A percentile compares a stretch with the other conserved stretches of the same genome.
These are phyloP conservation scores for Lethocerus indicus DNA, from an alignment of 1,140 invertebrate genomes.

Conservation along the genomic window DNA sequence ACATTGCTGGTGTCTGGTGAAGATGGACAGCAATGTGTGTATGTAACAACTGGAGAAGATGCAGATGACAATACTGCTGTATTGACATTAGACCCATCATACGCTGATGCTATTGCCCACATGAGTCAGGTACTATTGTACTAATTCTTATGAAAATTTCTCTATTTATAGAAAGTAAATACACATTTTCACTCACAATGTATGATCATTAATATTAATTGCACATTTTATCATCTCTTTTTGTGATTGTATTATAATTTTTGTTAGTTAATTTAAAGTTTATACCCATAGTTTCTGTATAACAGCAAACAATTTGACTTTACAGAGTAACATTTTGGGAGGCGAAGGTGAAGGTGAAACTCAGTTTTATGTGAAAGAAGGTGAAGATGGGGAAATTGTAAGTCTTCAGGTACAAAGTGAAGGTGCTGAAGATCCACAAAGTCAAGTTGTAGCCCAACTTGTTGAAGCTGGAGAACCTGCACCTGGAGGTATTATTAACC, in stretches of 20 bases:
- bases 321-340: constrained; percentile 15
- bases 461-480: constrained; percentile 62
- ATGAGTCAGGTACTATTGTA: constrained; percentile 25
- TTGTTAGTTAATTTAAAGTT: too few species aligned
- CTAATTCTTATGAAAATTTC: background rate
- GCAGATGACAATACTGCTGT: constrained; percentile 33
- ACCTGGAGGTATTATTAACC: constrained; percentile 35
- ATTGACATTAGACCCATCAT: constrained; percentile 39
- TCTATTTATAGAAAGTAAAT: background rate
- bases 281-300: too few species aligned
- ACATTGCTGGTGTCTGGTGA: constrained; percentile 33
- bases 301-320: background rate
- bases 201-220: too few species aligned
- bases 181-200: background rate
- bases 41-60: constrained; percentile 43
- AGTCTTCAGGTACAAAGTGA: constrained; percentile 29
- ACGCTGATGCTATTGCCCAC: constrained; percentile 35
- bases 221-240: too few species aligned
- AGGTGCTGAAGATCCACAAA: constrained; percentile 21
- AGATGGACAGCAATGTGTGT: constrained; percentile 50
- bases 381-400: constrained; percentile 26
- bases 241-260: too few species aligned
- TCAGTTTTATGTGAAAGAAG: constrained; percentile 37
- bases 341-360: constrained; percentile 15
- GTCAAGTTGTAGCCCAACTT: constrained; percentile 64